Conservation (phyloP, 1,140 invertebrate species). For the Hestina assimilis region DNA sequence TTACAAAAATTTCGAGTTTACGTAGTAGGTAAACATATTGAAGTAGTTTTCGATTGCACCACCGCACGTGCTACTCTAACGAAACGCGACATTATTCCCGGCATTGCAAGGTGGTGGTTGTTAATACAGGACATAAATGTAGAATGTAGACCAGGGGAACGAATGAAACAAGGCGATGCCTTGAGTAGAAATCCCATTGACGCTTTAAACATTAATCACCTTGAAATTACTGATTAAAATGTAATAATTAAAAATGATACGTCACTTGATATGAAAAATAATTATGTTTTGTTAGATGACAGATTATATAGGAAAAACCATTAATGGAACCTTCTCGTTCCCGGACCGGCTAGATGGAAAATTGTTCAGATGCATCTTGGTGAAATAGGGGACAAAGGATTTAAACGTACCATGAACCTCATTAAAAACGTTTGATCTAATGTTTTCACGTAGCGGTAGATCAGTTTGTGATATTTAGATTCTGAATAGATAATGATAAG, state of each 20-base stretch:
- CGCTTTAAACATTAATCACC: neutral
- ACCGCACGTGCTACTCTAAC: slow-evolving; percentile 38
- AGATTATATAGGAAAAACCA: neutral
- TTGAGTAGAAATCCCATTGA: neutral
- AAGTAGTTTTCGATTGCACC: slow-evolving; percentile 52
- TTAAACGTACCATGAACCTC: neutral
- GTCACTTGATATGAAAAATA: neutral
- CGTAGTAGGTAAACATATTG: slow-evolving; percentile 36
- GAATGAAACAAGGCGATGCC: neutral
- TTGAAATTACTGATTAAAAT: neutral
- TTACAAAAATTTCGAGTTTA: slow-evolving; percentile 54
- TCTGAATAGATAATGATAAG: neutral
- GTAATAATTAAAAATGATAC: neutral
- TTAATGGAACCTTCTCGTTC: neutral
- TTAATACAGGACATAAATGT: neutral
- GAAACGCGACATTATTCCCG: slow-evolving; percentile 46
- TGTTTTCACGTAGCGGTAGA: slow-evolving; percentile 30
- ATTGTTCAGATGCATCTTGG: neutral
- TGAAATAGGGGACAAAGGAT: neutral
- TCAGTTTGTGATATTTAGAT: slow-evolving; percentile 22
- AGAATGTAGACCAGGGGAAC: neutral
- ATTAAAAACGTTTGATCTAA: slow-evolving; percentile 28
- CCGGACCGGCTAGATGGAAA: neutral
- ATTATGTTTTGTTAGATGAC: neutral
- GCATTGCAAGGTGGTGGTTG: slow-evolving; percentile 59